A percentile compares a stretch with the other conserved stretches of the same genome.
These are phyloP conservation scores for Vanacampus margaritifer DNA, from an alignment of 2,113 vertebrate genomes.

Conservation along the genomic window DNA sequence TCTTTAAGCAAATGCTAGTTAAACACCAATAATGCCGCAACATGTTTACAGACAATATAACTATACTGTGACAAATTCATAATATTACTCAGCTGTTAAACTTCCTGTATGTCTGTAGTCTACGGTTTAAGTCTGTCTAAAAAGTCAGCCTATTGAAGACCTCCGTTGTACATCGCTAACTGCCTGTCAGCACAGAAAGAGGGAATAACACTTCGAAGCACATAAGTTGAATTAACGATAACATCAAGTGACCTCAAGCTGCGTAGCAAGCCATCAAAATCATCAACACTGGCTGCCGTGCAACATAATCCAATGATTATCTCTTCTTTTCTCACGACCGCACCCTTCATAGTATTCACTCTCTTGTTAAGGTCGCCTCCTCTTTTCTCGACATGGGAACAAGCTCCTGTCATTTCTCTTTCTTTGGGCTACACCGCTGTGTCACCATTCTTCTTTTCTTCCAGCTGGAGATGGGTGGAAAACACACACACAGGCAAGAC, in stretches of 20 bases:
- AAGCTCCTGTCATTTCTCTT: slow-evolving; percentile 49
- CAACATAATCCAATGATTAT: slow-evolving; percentile 11
- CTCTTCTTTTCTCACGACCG: slow-evolving; percentile 27
- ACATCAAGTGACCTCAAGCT: background rate
- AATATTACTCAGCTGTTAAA: too few relatives aligned
- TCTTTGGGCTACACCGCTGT: slow-evolving; percentile 33
- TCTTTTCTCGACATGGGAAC: slow-evolving; percentile 47
- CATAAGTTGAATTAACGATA: background rate
- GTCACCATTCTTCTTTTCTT: slow-evolving; percentile 41
- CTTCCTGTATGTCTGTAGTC: too few relatives aligned
- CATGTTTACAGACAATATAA: too few relatives aligned
- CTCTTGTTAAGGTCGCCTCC: slow-evolving; percentile 27
- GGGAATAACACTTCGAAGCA: background rate
- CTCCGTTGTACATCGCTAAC: too few relatives aligned
- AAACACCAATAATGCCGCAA: too few relatives aligned
- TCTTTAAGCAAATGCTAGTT: too few relatives aligned
- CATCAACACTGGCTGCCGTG: slow-evolving; percentile 5
- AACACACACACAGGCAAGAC: slow-evolving; percentile 12
- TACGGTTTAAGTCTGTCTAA: too few relatives aligned
- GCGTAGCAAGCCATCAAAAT: background rate
- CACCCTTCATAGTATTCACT: slow-evolving; percentile 48
- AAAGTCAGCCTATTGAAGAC: too few relatives aligned
- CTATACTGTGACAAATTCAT: too few relatives aligned
- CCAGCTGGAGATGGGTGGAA: slow-evolving; percentile 38
- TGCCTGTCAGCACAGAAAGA: background rate